phyloP scores from a whole-genome alignment of 2,797 vertebrate species.

The Micropoecilia bifurca region DNA sequence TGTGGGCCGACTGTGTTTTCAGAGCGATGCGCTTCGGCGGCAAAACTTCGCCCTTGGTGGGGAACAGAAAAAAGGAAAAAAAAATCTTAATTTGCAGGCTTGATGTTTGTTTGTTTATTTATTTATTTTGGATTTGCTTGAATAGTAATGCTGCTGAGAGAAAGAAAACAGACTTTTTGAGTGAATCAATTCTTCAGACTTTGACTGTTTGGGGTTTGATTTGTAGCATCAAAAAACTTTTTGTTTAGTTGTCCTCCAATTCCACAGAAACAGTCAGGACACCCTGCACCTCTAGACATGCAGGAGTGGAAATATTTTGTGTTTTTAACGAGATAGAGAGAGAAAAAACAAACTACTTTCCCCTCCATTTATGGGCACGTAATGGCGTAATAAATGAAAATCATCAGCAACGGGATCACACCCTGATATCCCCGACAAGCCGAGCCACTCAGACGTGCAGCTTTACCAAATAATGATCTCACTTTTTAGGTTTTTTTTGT shows the following conservation, averaged over 20 bases:
- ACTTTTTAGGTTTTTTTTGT: constrained; percentile 7
- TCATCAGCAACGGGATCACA: constrained; percentile 38
- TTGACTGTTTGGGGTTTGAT: constrained; percentile 8
- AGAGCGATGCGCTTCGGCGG: neutral
- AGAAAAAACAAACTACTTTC: neutral
- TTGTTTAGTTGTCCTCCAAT: neutral
- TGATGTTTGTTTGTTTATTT: constrained; percentile 4
- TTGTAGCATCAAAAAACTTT: neutral
- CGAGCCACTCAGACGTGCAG: constrained; percentile 49
- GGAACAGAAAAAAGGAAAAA: neutral
- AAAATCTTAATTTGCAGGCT: constrained; percentile 4
- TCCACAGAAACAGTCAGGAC: neutral
- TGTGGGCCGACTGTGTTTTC: constrained; percentile 13
- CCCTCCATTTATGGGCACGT: constrained; percentile 9
- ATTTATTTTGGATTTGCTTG: constrained; percentile 8
- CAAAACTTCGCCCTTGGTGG: constrained; percentile 13
- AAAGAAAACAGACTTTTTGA: constrained; percentile 6
- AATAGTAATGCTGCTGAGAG: constrained; percentile 17
- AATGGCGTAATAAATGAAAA: constrained; percentile 38
- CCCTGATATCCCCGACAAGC: constrained; percentile 41
- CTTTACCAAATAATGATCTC: constrained; percentile 51
- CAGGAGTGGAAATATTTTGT: neutral
- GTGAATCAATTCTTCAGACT: constrained; percentile 32
- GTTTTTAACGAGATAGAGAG: neutral
- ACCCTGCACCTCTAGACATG: neutral